phyloP scores from a whole-genome alignment of 2,113 vertebrate species.

The Pleuronectes platessa region DNA sequence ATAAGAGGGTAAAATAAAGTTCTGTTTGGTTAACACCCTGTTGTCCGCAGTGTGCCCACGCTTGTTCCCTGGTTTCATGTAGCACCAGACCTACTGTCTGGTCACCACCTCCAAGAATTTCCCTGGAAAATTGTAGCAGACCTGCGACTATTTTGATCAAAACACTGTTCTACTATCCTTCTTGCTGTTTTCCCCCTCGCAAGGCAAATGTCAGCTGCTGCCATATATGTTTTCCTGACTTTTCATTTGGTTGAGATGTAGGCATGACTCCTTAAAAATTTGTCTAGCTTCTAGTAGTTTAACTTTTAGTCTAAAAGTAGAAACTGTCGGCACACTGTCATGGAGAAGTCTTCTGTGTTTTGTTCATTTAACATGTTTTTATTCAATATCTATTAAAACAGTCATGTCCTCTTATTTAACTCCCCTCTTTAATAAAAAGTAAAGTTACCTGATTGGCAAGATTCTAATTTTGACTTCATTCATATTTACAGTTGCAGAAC shows the following conservation, averaged over 20 bases:
- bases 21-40: constrained; percentile 29
- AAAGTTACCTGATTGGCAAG: not conserved
- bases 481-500: constrained; percentile 87
- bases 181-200: constrained; percentile 13
- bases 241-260: constrained; percentile 8
- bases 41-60: constrained; percentile 16
- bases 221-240: constrained; percentile 22
- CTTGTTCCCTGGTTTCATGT: constrained; percentile 30
- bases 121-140: constrained; percentile 53
- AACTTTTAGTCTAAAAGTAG: not conserved
- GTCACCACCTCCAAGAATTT: constrained; percentile 50
- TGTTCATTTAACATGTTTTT: no score
- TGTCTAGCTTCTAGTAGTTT: not conserved
- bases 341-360: not conserved
- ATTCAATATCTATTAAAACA: no score
- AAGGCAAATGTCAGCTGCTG: constrained; percentile 43
- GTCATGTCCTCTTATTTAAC: no score
- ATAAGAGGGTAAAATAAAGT: constrained; percentile 13
- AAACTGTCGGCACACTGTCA: not conserved
- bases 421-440: no score
- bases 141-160: constrained; percentile 52
- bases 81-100: constrained; percentile 43
- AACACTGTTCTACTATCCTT: constrained; percentile 24
- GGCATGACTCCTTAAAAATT: not conserved
- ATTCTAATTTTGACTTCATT: not conserved